Evolutionary conservation across 2,888 invertebrate species (phyloP).

Genomic region (Disparrhopalites patrizii): DNA sequence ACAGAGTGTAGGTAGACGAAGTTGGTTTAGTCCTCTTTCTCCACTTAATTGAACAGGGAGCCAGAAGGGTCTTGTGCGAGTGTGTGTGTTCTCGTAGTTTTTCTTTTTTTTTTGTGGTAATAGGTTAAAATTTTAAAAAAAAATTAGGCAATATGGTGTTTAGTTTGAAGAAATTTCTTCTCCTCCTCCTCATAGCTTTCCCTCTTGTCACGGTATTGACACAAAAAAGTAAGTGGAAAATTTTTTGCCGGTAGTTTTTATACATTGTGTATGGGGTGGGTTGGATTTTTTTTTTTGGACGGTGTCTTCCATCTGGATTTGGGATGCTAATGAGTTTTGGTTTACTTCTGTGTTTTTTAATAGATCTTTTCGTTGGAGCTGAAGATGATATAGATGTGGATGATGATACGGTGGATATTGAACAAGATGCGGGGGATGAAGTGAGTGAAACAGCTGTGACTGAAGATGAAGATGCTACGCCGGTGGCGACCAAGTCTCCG

Average conservation of each 20-base stretch:
- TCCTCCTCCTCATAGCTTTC: constrained; percentile 44
- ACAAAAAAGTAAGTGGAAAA: constrained; percentile 37
- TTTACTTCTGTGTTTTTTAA: constrained; percentile 2
- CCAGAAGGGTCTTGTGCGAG: neutral
- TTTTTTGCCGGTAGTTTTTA: neutral
- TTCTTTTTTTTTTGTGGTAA: too few species aligned
- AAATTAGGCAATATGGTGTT: constrained; percentile 27
- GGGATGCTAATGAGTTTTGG: neutral
- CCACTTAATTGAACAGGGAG: constrained; percentile 3
- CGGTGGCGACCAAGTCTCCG: constrained; percentile 65
- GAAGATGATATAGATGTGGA: constrained; percentile 57
- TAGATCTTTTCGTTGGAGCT: constrained; percentile 51
- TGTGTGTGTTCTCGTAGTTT: neutral
- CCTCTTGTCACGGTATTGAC: constrained; percentile 44
- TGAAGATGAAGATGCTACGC: constrained; percentile 61
- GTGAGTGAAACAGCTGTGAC: constrained; percentile 52
- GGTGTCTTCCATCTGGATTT: neutral
- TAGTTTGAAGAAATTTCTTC: constrained; percentile 40
- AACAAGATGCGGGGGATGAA: constrained; percentile 48
- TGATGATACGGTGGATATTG: constrained; percentile 55
- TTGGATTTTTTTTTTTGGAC: neutral
- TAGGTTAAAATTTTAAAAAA: too few species aligned
- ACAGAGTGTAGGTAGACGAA: neutral
- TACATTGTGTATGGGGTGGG: neutral
- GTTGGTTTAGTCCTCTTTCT: neutral